Evolutionary conservation across 2,888 invertebrate genomes (phyloP).

Genomic region (Tryphoninae sp.): DNA sequence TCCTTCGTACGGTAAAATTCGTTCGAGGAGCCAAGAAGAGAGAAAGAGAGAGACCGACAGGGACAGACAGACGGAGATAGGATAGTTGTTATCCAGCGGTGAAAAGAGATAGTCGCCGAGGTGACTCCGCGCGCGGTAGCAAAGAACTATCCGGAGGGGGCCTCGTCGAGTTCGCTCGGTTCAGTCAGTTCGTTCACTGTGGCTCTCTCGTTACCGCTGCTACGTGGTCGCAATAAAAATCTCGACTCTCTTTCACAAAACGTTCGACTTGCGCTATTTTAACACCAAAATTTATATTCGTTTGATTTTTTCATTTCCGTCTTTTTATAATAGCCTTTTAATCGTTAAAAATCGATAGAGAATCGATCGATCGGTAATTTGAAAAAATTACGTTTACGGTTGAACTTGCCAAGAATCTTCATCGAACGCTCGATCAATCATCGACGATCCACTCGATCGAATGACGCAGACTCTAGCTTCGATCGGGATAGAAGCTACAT

Average conservation of each 20-base stretch:
- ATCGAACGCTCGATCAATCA: not conserved
- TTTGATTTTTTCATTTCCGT: not conserved
- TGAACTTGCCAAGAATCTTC: not conserved
- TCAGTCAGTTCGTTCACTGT: conserved; percentile 65
- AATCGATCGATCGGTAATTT: not conserved
- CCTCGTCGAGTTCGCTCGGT: conserved; percentile 60
- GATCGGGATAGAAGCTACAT: conserved; percentile 2
- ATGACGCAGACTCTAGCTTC: conserved; percentile 30
- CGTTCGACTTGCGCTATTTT: conserved; percentile 2
- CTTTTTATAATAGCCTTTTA: not conserved
- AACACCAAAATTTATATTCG: not conserved
- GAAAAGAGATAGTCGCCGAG: conserved; percentile 41
- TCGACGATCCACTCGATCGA: conserved; percentile 24
- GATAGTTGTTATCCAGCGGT: not conserved
- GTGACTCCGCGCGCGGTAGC: conserved; percentile 54
- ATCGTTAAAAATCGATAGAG: conserved; percentile 1
- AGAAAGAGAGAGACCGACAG: not conserved
- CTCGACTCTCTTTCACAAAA: not conserved
- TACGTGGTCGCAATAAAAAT: conserved; percentile 62
- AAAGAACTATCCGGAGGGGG: conserved; percentile 54
- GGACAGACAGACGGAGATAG: not conserved
- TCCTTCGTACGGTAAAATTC: conserved; percentile 3
- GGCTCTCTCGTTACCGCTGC: conserved; percentile 54
- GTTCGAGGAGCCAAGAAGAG: conserved; percentile 5
- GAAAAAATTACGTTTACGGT: not conserved